Percentiles rank a stretch among this genome's conserved stretches.
These are phyloP conservation scores for Tachina grossa DNA, from an alignment of 2,888 invertebrate genomes.

Conservation along the genomic window DNA sequence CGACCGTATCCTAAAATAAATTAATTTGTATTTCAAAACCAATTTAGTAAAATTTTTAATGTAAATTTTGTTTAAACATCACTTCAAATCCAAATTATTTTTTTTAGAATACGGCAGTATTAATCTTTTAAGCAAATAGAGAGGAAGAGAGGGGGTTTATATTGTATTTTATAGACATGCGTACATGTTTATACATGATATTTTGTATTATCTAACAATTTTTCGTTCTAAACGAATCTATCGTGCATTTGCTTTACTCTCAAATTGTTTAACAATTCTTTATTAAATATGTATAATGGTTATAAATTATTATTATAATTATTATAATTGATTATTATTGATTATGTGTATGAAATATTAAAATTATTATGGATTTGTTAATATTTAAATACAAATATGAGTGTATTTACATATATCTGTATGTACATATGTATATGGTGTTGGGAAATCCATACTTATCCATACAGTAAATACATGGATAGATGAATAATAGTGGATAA, in stretches of 20 bases:
- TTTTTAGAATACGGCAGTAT: too few species aligned
- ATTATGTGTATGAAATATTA: constrained; percentile 53
- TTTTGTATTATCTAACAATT: constrained; percentile 54
- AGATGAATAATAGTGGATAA: constrained; percentile 37
- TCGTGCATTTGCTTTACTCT: constrained; percentile 71
- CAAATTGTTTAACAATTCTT: constrained; percentile 71
- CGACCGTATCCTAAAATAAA: too few species aligned
- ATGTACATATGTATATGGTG: constrained; percentile 58
- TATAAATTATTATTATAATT: constrained; percentile 62
- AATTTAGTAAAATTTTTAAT: too few species aligned
- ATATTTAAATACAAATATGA: constrained; percentile 31
- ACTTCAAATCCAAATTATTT: too few species aligned
- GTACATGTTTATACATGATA: neutral
- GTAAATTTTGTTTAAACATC: too few species aligned
- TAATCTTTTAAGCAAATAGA: too few species aligned
- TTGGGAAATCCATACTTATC: constrained; percentile 35
- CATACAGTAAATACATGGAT: constrained; percentile 28
- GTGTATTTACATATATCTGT: constrained; percentile 43
- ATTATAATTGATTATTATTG: constrained; percentile 59
- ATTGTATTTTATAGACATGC: neutral
- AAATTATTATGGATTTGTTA: constrained; percentile 50
- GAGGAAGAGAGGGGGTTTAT: neutral
- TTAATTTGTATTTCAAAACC: too few species aligned
- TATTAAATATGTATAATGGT: constrained; percentile 57
- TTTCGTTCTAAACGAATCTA: constrained; percentile 70